phyloP scores from a whole-genome alignment of 2,888 invertebrate genomes.

The Glaucopsyche alexis region DNA sequence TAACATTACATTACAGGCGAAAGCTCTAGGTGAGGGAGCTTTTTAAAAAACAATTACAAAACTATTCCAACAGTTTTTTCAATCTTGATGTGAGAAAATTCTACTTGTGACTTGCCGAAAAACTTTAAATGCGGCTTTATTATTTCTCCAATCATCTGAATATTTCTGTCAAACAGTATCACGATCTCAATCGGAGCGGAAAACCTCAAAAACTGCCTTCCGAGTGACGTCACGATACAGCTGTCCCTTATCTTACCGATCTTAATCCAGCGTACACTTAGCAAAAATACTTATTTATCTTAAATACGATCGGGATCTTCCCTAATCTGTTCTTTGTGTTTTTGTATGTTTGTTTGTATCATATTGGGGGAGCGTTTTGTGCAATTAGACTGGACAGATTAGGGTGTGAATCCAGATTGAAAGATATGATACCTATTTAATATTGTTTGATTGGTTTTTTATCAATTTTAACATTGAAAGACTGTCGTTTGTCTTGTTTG shows the following conservation, averaged over 20 bases:
- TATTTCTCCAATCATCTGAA: constrained; percentile 4
- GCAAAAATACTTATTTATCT: constrained; percentile 77
- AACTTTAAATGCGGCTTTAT: not conserved
- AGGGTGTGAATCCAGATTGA: constrained; percentile 60
- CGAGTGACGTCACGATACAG: constrained; percentile 46
- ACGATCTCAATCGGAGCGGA: constrained; percentile 16
- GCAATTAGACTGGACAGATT: constrained; percentile 68
- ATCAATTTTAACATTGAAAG: constrained; percentile 20
- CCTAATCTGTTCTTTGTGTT: constrained; percentile 74
- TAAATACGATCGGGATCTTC: constrained; percentile 75
- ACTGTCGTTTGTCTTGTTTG: not conserved
- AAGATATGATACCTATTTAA: constrained; percentile 47
- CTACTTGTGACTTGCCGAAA: no score
- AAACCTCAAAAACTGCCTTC: constrained; percentile 30
- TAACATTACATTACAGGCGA: no score
- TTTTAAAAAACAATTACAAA: no score
- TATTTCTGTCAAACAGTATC: constrained; percentile 23
- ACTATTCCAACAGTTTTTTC: no score
- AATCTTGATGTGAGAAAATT: no score
- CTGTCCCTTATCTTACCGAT: constrained; percentile 69
- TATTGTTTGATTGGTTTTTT: constrained; percentile 53
- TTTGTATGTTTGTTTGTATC: constrained; percentile 66
- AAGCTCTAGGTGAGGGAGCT: no score
- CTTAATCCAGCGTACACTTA: constrained; percentile 73
- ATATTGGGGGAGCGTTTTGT: constrained; percentile 64